Conservation (phyloP, 1,140 invertebrate genomes). For the Sogatella furcifera region DNA sequence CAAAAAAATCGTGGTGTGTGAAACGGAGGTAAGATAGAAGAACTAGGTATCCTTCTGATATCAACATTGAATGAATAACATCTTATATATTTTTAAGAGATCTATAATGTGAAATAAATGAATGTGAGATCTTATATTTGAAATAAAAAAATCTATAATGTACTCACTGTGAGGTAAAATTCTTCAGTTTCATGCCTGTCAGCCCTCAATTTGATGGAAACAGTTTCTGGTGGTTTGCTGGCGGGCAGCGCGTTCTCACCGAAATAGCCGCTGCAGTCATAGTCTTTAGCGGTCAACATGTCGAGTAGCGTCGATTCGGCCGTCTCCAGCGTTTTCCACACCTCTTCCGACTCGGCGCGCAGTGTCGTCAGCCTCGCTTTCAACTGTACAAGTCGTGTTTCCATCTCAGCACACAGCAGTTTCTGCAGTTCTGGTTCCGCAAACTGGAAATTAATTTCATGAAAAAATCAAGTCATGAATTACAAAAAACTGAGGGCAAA, state of each 20-base stretch:
- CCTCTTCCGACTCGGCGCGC: slow-evolving; percentile 83
- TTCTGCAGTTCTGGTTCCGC: slow-evolving; percentile 48
- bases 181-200: slow-evolving; percentile 79
- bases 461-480: no score
- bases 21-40: no score
- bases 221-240: slow-evolving; percentile 51
- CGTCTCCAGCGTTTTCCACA: slow-evolving; percentile 91
- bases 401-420: slow-evolving; percentile 65
- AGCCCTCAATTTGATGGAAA: slow-evolving; percentile 55
- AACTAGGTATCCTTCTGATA: no score
- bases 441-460: slow-evolving; percentile 28
- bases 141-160: not conserved
- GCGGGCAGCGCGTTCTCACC: slow-evolving; percentile 45
- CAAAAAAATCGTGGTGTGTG: no score
- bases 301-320: slow-evolving; percentile 80
- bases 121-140: no score
- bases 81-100: no score
- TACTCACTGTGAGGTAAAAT: slow-evolving; percentile 72
- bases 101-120: no score
- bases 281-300: slow-evolving; percentile 70
- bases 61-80: no score
- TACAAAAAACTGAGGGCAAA: no score
- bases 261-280: slow-evolving; percentile 62
- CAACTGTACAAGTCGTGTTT: slow-evolving; percentile 66
- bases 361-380: slow-evolving; percentile 68